A percentile compares a stretch with the other conserved stretches of the same genome.
Conservation (phyloP, 2,113 vertebrate genomes). For the Oncorhynchus keta region DNA sequence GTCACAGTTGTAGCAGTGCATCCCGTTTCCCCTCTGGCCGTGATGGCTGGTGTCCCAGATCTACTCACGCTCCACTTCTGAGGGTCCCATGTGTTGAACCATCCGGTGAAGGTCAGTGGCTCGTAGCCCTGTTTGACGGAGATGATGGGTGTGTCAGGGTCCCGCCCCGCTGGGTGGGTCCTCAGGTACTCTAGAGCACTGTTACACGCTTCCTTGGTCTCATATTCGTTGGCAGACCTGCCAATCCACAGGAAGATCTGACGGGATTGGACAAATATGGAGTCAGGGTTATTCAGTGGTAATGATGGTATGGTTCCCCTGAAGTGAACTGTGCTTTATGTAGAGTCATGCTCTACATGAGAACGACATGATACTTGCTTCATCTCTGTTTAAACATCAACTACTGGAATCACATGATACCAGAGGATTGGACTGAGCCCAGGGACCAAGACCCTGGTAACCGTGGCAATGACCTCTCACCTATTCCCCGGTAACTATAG, state of each 20-base stretch:
- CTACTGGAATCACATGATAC: too few relatives aligned
- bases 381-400: too few relatives aligned
- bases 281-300: too few relatives aligned
- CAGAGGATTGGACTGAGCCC: background rate
- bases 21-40: conserved; percentile 4
- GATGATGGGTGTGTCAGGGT: conserved; percentile 77
- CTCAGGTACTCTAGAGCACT: conserved; percentile 79
- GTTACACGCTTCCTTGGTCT: conserved; percentile 76
- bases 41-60: background rate
- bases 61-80: conserved; percentile 89
- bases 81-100: conserved; percentile 90
- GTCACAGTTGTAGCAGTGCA: background rate
- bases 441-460: background rate
- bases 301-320: too few relatives aligned
- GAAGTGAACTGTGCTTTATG: too few relatives aligned
- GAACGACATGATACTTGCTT: too few relatives aligned
- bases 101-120: conserved; percentile 87
- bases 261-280: background rate
- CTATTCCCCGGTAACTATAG: too few relatives aligned
- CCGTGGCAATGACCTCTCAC: background rate
- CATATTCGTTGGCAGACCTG: conserved; percentile 74
- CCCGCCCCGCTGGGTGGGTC: conserved; percentile 82
- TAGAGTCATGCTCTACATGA: too few relatives aligned
- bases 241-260: conserved; percentile 91
- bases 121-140: conserved; percentile 84